These are phyloP conservation scores for Epizoanthus stellaris DNA, from an alignment of 92 coral and sea anemone species.

Conservation along the genomic window DNA sequence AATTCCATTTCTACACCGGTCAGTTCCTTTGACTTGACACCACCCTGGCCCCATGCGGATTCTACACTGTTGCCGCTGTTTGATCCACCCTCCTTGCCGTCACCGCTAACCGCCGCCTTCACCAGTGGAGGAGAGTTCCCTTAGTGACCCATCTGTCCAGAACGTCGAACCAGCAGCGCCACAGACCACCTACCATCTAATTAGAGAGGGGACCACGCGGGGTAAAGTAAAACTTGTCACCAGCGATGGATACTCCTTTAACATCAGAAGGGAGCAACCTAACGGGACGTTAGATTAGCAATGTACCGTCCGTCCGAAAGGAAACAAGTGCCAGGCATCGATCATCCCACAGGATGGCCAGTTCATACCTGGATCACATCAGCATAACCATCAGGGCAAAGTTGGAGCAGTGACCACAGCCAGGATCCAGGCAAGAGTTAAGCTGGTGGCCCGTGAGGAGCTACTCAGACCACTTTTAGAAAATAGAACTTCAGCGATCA, in stretches of 20 bases:
- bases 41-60: no score
- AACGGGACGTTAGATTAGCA: slow-evolving; percentile 8
- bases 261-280: neutral
- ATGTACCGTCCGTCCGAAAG: slow-evolving; percentile 11
- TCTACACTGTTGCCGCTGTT: no score
- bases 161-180: neutral
- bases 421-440: neutral
- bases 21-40: no score
- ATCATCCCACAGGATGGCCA: neutral
- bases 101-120: neutral
- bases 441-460: neutral
- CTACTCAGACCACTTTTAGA: neutral
- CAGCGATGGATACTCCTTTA: slow-evolving; percentile 7
- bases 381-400: neutral
- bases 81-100: no score
- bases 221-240: neutral
- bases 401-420: slow-evolving; percentile 1
- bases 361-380: neutral
- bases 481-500: no score
- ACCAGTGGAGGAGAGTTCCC: no score
- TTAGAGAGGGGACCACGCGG: neutral
- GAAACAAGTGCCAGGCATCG: slow-evolving; percentile 4
- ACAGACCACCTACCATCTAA: neutral
- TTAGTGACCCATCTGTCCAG: no score
- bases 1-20: no score